These are phyloP conservation scores for Drosophila hamatofila DNA, from an alignment of 2,888 invertebrate genomes.

Conservation along the genomic window DNA sequence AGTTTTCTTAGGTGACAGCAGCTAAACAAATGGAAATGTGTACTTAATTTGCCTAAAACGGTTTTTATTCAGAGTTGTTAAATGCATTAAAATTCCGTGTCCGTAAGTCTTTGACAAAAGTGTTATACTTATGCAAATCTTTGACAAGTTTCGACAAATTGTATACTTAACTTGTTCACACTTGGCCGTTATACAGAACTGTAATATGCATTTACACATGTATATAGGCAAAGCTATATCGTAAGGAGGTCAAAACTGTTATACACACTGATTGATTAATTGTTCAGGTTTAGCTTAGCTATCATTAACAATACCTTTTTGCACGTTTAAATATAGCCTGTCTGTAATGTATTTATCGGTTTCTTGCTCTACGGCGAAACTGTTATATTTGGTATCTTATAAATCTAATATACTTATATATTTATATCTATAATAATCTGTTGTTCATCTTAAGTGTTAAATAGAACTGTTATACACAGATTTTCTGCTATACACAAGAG, in stretches of 20 bases:
- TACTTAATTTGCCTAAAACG: slow-evolving; percentile 30
- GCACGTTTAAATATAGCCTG: no score
- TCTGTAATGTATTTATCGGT: no score
- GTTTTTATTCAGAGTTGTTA: slow-evolving; percentile 27
- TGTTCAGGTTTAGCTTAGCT: no score
- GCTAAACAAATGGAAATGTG: slow-evolving; percentile 37
- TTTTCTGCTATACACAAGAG: no score
- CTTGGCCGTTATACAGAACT: not conserved
- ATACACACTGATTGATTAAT: not conserved
- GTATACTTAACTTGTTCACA: not conserved
- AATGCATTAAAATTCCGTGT: slow-evolving; percentile 25
- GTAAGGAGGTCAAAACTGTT: not conserved
- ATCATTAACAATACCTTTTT: no score
- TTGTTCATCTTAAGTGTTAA: no score
- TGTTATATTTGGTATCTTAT: no score
- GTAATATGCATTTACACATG: not conserved
- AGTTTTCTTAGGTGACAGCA: slow-evolving; percentile 56
- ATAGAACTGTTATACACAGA: not conserved
- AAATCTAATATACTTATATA: no score
- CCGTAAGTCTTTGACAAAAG: slow-evolving; percentile 1
- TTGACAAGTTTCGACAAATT: slow-evolving; percentile 2
- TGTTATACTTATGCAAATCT: slow-evolving; percentile 19
- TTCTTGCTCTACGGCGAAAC: no score
- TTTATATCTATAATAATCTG: not conserved
- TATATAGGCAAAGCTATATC: not conserved